These are phyloP conservation scores for Tiphia femorata DNA, from an alignment of 2,888 invertebrate species.

Conservation along the genomic window DNA sequence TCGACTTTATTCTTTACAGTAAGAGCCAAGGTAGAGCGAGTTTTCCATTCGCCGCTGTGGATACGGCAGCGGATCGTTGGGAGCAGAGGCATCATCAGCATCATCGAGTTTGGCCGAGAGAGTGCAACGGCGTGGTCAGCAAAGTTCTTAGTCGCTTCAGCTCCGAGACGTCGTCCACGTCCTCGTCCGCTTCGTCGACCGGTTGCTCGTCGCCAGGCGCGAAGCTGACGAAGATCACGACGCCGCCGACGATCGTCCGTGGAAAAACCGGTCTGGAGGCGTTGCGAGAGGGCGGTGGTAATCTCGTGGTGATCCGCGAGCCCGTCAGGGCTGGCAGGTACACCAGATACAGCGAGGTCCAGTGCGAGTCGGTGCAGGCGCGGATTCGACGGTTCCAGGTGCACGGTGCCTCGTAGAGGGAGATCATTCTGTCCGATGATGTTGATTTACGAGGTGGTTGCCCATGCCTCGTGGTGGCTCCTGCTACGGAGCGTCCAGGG, in stretches of 20 bases:
- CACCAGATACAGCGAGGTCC: conserved; percentile 70
- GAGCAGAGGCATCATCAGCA: conserved; percentile 54
- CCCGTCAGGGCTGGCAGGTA: conserved; percentile 68
- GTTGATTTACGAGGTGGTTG: neutral
- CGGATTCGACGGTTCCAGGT: conserved; percentile 69
- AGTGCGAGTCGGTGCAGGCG: conserved; percentile 70
- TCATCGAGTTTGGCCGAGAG: conserved; percentile 60
- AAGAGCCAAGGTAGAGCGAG: conserved; percentile 63
- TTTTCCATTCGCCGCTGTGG: conserved; percentile 61
- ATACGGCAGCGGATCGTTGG: conserved; percentile 55
- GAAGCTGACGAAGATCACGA: conserved; percentile 20
- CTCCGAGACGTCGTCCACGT: conserved; percentile 44
- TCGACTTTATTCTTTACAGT: conserved; percentile 67
- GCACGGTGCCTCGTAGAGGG: conserved; percentile 61
- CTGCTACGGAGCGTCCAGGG: no score
- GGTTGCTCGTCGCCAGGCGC: no score
- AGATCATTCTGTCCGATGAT: neutral
- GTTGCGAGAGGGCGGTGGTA: conserved; percentile 67
- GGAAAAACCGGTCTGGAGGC: conserved; percentile 66
- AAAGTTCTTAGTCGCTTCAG: conserved; percentile 68
- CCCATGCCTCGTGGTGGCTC: no score
- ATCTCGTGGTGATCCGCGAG: conserved; percentile 70
- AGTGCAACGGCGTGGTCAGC: conserved; percentile 69
- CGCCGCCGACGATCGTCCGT: conserved; percentile 34
- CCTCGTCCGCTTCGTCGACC: no score